Evolutionary conservation across 2,888 invertebrate genomes (phyloP), one percentile per base, ranked within the genome.

Genomic region (Steinernema scapterisci): DNA sequence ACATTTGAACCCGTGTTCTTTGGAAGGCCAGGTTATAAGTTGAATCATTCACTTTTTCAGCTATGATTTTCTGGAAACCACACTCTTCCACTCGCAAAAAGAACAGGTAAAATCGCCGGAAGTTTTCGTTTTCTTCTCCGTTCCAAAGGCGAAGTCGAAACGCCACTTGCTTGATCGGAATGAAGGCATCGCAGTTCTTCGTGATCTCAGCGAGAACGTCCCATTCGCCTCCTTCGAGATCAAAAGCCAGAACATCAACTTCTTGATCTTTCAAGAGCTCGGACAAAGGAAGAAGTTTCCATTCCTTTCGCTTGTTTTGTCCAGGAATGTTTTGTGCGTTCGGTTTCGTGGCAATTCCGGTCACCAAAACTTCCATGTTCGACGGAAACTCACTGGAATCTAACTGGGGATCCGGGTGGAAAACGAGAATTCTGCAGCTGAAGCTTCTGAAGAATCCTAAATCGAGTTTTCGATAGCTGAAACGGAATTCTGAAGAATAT

Each of bases 201-300:
- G 70, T 63, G 11, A 46, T 23, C 11, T 23, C 43, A 19, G 48
- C 73, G 1, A 76, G 25, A 45, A 75, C 21, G 38, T 45, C 51
- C 76, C 76, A 76, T 45, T 76, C 76, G 23, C 51, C 70, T 38
- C 76, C 76, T 11, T 76, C 70, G 21, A 76, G 44, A 31, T 76
- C 76, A 21, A 76, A 51, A 6, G 31, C n/a, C 1, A 76, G 48
- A 13, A 76, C 31, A 7, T 75, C 75, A 16, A 9, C 13, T n/a
- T 56, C 23, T 23, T 19, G 23, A 19, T 16, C 27, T 13, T 48
- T 44, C 11, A 76, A 7, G 11, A 76, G 38, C 1, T 73, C 46
- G 9, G 23, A 45, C 6, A 76, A 13, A 3, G 73, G 48, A 16
- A n/a, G 16, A 6, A 76, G 44, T 5, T 70, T 25, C 76, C 76